Evolutionary conservation across 2,888 invertebrate species (phyloP), one percentile per base, ranked within the genome.

Genomic region (Eilema sororculum): DNA sequence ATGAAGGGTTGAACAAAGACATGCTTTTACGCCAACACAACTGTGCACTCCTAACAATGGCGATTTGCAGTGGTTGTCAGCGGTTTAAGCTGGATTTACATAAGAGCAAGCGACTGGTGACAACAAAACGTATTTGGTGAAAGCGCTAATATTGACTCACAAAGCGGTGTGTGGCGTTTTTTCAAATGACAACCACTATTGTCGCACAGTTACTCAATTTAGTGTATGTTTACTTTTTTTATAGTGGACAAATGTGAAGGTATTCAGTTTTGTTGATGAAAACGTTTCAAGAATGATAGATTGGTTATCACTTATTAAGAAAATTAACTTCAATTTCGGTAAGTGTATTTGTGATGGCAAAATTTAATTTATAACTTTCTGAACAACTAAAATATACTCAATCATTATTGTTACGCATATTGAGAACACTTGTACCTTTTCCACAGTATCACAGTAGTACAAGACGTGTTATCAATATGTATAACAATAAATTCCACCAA

Each of bases 41-140:
- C 69, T 75, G 69, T 78, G 80, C 81, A 79, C 77, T 81, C 58
- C 74, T 76, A 75, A 80, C 80, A 74, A 80, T 77, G 73, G 69
- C 73, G 72, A 80, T 80, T 78, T 78, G 77, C 75, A 75, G 74
- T 69, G 46, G 79, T 70, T 80, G 74, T 65, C 72, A 77, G 67
- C 70, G 74, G 68, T 75, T 78, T 80, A 78, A 77, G 80, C 77
- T 75, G 78, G 82, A 80, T 81, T 81, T 77, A 64, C 72, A 72
- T 76, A 77, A 77, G 74, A 75, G 71, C 68, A 66, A 72, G 65
- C 33, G 52, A n/a, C 52, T 52, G 52, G 52, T n/a, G 66, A 72
- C 75, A 79, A 71, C 72, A 72, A 76, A 74, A 57, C 67, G 69
- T 41, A 71, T 68, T 73, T 66, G 61, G 67, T 73, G 69, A 72